A percentile compares a stretch with the other conserved stretches of the same genome.
Evolutionary conservation across 2,888 invertebrate genomes (phyloP).

Genomic region (Brachylomia viminalis): DNA sequence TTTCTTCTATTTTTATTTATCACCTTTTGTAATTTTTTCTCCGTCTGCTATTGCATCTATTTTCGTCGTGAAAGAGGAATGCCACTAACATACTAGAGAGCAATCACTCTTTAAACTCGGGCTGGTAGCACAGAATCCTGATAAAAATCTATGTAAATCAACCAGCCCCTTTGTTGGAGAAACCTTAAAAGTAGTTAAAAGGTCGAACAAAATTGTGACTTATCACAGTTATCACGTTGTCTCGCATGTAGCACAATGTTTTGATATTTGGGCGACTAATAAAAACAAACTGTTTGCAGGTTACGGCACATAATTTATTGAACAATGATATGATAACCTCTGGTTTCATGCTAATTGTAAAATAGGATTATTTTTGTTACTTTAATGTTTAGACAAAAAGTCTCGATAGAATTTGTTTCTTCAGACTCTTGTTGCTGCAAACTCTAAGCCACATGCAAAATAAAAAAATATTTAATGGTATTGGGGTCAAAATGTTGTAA

Average conservation of each 20-base stretch:
- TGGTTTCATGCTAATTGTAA: constrained; percentile 30
- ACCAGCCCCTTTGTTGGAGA: not conserved
- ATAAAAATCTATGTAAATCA: constrained; percentile 12
- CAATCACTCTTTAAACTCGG: not conserved
- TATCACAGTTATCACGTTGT: constrained; percentile 35
- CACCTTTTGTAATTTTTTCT: not conserved
- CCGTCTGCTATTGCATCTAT: not conserved
- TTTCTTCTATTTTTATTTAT: not conserved
- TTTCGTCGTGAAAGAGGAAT: not conserved
- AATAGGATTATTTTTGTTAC: constrained; percentile 10
- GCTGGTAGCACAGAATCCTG: constrained; percentile 9
- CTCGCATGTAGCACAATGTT: constrained; percentile 17
- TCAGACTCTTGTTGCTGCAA: constrained; percentile 1
- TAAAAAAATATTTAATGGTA: not conserved
- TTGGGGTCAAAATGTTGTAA: not conserved
- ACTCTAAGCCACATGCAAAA: not conserved
- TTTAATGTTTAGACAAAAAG: not conserved
- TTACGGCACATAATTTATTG: constrained; percentile 1
- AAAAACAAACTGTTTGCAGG: constrained; percentile 23
- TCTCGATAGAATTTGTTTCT: constrained; percentile 9
- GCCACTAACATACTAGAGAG: not conserved
- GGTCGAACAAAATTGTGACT: constrained; percentile 10
- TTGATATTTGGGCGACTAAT: constrained; percentile 32
- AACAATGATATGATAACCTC: constrained; percentile 21
- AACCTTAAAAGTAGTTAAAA: constrained; percentile 29